A percentile compares a stretch with the other conserved stretches of the same genome.
Evolutionary conservation across 2,113 vertebrate species (phyloP).

Genomic region (Esox niger): DNA sequence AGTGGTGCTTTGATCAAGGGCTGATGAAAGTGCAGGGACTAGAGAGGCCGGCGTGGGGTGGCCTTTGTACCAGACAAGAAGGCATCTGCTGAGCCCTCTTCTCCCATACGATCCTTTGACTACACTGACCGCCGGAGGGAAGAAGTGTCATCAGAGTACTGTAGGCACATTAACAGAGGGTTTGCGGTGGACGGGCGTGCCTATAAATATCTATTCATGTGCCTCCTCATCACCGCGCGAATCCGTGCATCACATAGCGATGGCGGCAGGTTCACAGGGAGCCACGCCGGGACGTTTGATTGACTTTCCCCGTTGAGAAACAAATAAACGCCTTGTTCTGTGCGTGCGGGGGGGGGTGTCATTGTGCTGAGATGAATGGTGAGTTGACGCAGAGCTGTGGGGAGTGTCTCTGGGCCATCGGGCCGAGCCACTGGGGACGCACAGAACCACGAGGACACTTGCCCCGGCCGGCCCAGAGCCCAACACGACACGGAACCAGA

Average conservation of each 20-base stretch:
- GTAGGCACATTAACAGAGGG: conserved; percentile 32
- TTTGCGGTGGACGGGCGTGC: background rate
- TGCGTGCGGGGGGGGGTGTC: no score
- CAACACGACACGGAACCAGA: no score
- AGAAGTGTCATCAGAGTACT: conserved; percentile 71
- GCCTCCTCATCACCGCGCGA: no score
- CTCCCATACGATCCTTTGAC: conserved; percentile 57
- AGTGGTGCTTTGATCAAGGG: conserved; percentile 73
- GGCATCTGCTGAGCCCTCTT: conserved; percentile 80
- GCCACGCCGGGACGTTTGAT: no score
- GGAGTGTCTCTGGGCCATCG: no score
- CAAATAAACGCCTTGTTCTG: conserved; percentile 69
- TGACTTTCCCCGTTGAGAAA: conserved; percentile 58
- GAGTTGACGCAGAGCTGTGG: no score
- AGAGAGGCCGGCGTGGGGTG: conserved; percentile 58
- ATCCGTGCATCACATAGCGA: no score
- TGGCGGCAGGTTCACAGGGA: no score
- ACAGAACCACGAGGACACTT: no score
- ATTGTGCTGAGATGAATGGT: no score
- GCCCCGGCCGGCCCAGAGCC: no score
- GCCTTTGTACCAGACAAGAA: conserved; percentile 87
- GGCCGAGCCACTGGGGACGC: no score
- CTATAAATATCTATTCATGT: background rate
- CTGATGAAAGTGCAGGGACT: conserved; percentile 70
- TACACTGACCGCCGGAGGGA: conserved; percentile 75